A percentile compares a stretch with the other conserved stretches of the same genome.
Evolutionary conservation across 2,888 invertebrate genomes (phyloP).

Genomic region (Sussaba pulchella): DNA sequence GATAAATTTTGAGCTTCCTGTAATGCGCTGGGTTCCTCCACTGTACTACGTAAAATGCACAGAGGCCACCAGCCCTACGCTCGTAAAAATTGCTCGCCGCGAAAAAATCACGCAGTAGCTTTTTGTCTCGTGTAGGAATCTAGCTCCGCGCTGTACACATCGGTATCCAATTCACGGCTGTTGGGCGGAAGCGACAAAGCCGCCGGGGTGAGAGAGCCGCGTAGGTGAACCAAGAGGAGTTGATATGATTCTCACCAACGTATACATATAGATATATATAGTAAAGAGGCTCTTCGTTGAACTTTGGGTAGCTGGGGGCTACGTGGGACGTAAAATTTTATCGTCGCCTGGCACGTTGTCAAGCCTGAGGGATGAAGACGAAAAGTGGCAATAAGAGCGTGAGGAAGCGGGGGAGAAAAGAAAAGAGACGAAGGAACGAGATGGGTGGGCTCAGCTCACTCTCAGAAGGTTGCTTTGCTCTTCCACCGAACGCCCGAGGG

Average conservation of each 20-base stretch:
- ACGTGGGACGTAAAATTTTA: conserved; percentile 60
- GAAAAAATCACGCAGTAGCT: conserved; percentile 12
- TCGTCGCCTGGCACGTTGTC: conserved; percentile 65
- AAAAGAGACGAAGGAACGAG: conserved; percentile 22
- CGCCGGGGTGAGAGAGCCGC: conserved; percentile 27
- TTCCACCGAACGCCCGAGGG: conserved; percentile 37
- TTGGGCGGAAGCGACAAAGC: conserved; percentile 52
- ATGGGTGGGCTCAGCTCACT: conserved; percentile 44
- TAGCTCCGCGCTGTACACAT: neutral
- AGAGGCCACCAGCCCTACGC: too few relatives aligned
- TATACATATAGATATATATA: neutral
- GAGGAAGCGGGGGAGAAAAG: conserved; percentile 26
- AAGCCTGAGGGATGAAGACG: conserved; percentile 66
- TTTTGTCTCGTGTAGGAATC: conserved; percentile 2
- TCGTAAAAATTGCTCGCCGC: neutral
- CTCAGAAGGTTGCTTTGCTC: conserved; percentile 13
- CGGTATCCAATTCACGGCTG: conserved; percentile 56
- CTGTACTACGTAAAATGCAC: too few relatives aligned
- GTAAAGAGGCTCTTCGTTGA: conserved; percentile 1
- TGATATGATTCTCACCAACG: conserved; percentile 14
- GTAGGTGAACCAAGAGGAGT: conserved; percentile 8
- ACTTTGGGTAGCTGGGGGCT: conserved; percentile 35
- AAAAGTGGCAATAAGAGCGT: conserved; percentile 53
- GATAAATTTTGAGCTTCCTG: too few relatives aligned
- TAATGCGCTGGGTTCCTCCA: too few relatives aligned